Conservation (phyloP, 2,113 vertebrate genomes). For the Prolemur simus region DNA sequence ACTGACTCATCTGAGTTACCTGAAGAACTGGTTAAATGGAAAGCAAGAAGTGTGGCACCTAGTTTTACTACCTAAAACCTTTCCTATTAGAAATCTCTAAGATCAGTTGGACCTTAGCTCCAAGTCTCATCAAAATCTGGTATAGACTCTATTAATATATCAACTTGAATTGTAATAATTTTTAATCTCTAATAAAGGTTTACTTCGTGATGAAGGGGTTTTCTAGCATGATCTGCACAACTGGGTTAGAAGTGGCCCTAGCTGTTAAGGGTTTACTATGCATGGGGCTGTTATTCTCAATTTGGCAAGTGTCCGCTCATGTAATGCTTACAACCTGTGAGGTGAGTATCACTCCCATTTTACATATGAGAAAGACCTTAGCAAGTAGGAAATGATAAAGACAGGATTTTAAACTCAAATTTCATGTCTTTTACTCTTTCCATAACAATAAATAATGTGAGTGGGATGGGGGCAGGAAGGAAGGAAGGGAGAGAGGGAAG, state of each 20-base stretch:
- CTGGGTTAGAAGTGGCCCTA: background rate
- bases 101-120: background rate
- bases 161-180: background rate
- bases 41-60: background rate
- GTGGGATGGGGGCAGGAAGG: background rate
- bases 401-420: background rate
- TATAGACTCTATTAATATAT: background rate
- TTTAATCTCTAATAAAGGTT: background rate
- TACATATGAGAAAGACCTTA: background rate
- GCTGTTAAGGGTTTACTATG: background rate
- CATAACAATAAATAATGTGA: background rate
- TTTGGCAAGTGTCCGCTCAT: background rate
- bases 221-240: background rate
- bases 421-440: constrained; percentile 6
- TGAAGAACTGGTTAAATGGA: background rate
- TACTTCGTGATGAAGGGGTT: background rate
- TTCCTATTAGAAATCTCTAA: background rate
- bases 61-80: background rate
- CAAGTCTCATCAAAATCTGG: background rate
- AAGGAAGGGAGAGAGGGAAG: background rate
- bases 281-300: background rate
- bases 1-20: background rate
- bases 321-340: background rate
- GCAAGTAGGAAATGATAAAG: background rate
- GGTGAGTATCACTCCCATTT: background rate